A percentile compares a stretch with the other conserved stretches of the same genome.
phyloP scores from a whole-genome alignment of 2,888 invertebrate species.

The Oeneis ivallda region DNA sequence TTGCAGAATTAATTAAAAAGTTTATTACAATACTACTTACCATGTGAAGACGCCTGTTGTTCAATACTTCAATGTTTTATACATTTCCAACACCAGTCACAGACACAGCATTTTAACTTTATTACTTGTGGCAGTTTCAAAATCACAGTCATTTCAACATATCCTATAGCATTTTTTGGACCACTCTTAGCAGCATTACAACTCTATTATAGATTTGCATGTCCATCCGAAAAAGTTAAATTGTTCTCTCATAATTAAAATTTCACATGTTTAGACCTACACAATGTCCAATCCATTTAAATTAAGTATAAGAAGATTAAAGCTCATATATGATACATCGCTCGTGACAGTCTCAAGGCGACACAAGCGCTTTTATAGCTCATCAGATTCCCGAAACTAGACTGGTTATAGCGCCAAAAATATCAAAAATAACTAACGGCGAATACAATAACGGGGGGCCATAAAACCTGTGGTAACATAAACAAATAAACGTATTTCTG shows the following conservation, averaged over 20 bases:
- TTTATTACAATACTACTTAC: constrained; percentile 16
- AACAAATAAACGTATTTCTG: constrained; percentile 76
- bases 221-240: constrained; percentile 47
- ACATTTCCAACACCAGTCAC: constrained; percentile 3
- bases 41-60: neutral
- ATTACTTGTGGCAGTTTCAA: constrained; percentile 61
- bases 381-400: constrained; percentile 53
- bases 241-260: constrained; percentile 42
- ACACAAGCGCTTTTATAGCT: constrained; percentile 13
- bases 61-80: constrained; percentile 5
- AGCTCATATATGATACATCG: constrained; percentile 47
- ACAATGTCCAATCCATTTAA: constrained; percentile 55
- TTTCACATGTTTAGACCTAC: constrained; percentile 35
- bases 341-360: constrained; percentile 34
- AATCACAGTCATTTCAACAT: constrained; percentile 15
- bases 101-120: constrained; percentile 37
- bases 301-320: constrained; percentile 57
- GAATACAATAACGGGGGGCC: constrained; percentile 61
- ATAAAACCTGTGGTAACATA: constrained; percentile 69
- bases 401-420: constrained; percentile 60
- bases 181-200: constrained; percentile 33
- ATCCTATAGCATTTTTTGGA: constrained; percentile 26
- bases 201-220: constrained; percentile 53
- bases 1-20: constrained; percentile 8
- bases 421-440: constrained; percentile 57